These are phyloP conservation scores for Neocrepidodera transversa DNA, from an alignment of 2,888 invertebrate species.

Conservation along the genomic window DNA sequence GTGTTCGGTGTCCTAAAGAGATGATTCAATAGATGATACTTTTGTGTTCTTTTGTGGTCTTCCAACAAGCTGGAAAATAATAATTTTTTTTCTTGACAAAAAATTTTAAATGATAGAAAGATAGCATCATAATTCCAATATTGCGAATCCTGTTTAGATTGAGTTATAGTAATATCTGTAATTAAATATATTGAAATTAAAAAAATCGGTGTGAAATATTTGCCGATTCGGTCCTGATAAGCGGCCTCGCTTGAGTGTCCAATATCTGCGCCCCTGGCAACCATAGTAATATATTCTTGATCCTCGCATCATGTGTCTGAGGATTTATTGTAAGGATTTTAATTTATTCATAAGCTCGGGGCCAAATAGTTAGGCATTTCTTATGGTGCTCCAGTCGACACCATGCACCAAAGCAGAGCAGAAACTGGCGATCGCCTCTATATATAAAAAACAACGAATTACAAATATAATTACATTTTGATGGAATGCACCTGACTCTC, in stretches of 20 bases:
- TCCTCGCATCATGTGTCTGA: conserved; percentile 56
- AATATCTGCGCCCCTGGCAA: conserved; percentile 43
- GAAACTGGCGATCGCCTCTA: neutral
- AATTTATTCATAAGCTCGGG: conserved; percentile 58
- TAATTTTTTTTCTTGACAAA: too few relatives aligned
- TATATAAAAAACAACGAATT: conserved; percentile 47
- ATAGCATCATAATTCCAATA: too few relatives aligned
- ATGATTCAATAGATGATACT: too few relatives aligned
- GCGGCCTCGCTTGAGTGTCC: conserved; percentile 26
- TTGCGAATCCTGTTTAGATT: too few relatives aligned
- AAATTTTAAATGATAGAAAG: too few relatives aligned
- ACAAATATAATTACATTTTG: conserved; percentile 57
- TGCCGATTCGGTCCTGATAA: conserved; percentile 11
- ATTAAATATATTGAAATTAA: too few relatives aligned
- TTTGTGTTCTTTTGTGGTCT: too few relatives aligned
- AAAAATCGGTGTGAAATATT: neutral
- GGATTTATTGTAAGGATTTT: conserved; percentile 60
- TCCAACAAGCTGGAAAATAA: too few relatives aligned
- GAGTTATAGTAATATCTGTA: too few relatives aligned
- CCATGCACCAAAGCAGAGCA: conserved; percentile 36
- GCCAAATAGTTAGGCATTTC: conserved; percentile 55
- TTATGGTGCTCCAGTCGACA: conserved; percentile 53
- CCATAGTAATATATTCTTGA: conserved; percentile 58
- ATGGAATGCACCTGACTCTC: conserved; percentile 51
- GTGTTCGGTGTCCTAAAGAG: too few relatives aligned